Conservation (phyloP, 2,113 vertebrate genomes). For the Nothoprocta pentlandii region DNA sequence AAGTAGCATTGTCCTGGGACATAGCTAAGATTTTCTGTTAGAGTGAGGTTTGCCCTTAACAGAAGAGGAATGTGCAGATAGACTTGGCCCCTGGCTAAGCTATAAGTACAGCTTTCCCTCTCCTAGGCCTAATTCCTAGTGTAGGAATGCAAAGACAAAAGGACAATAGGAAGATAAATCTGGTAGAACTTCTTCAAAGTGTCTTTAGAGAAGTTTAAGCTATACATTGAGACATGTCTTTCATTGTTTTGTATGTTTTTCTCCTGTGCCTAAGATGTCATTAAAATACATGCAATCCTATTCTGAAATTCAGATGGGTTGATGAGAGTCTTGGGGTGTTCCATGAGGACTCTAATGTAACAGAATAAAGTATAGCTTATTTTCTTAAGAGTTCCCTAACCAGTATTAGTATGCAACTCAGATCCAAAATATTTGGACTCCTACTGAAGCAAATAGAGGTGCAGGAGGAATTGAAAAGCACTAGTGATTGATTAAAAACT, state of each 20-base stretch:
- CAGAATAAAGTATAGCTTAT: conserved; percentile 37
- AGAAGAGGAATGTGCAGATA: conserved; percentile 56
- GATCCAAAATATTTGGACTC: conserved; percentile 45
- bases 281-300: background rate
- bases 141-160: conserved; percentile 40
- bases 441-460: conserved; percentile 16
- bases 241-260: background rate
- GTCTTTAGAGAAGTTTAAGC: background rate
- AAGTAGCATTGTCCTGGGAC: conserved; percentile 53
- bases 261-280: background rate
- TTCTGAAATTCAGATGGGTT: background rate
- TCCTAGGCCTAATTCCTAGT: conserved; percentile 31
- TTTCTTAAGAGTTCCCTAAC: conserved; percentile 29
- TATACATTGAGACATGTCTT: background rate
- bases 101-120: conserved; percentile 36
- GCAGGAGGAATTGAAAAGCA: background rate
- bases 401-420: background rate
- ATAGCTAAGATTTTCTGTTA: conserved; percentile 48
- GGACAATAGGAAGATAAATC: conserved; percentile 47
- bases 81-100: conserved; percentile 41
- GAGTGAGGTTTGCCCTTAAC: conserved; percentile 49
- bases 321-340: background rate
- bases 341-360: conserved; percentile 7
- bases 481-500: background rate
- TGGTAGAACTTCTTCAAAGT: background rate